Evolutionary conservation across 2,113 vertebrate genomes (phyloP), one percentile per base, ranked within the genome.

Genomic region (Aspiorhynchus laticeps): DNA sequence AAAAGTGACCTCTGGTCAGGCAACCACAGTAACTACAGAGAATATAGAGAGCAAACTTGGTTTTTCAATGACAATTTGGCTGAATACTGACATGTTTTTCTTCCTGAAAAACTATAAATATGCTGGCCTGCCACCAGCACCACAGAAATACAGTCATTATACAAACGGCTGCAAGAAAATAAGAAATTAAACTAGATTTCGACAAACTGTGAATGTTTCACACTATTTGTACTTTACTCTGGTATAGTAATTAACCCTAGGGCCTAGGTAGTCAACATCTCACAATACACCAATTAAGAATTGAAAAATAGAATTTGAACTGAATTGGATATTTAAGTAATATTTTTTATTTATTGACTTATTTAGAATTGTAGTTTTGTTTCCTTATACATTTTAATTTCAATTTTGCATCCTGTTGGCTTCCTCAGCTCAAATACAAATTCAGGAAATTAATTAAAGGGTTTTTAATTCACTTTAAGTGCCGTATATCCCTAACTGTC

Each of bases 1-100:
- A 59, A 80, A 59, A 59, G 31, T 80, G 77, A 80, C 77, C 77
- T n/a, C 51, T 36, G 77, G 31, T 59, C 31, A 59, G 33, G 21
- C 11, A 26, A 80, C 5, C 53, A 61, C 21, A 59, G 31, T 12
- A 36, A 36, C 51, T 59, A 38, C 28, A 56, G 28, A 53, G 10
- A 36, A 80, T 19, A 19, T 14, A 56, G 48, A 79, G 77, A 12
- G 11, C 17, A 24, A 56, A 36, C 69, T 24, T 21, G 61, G 11
- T 43, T 15, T 74, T 43, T 41, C 33, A 2, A 41, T 43, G 38
- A 26, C 38, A 26, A 46, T 74, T 74, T 74, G 71, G 38, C 38
- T 43, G 21, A 43, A 74, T n/a, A 75, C 38, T 75, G 73, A 46
- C 5, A 46, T 36, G 51, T 36, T 59, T 59, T 80, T 19, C 53